Conservation (phyloP, 2,888 invertebrate genomes). For the Abrostola triplasia region DNA sequence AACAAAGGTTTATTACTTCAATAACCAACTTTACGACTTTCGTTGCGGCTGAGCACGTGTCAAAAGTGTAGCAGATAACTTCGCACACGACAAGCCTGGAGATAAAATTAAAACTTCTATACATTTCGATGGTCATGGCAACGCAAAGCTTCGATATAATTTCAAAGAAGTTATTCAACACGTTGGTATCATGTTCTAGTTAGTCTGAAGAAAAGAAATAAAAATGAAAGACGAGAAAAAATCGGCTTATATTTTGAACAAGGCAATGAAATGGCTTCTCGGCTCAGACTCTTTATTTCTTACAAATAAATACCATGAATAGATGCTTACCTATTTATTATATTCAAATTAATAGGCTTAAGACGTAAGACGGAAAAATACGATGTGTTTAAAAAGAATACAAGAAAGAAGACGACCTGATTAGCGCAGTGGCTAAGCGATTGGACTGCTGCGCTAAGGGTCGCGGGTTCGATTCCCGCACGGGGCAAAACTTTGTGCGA, state of each 20-base stretch:
- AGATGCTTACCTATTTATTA: slow-evolving; percentile 44
- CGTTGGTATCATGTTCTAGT: slow-evolving; percentile 18
- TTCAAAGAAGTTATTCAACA: slow-evolving; percentile 34
- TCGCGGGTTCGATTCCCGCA: too few species aligned
- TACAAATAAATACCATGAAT: slow-evolving; percentile 37
- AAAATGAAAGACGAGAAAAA: slow-evolving; percentile 51
- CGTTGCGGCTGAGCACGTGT: slow-evolving; percentile 76
- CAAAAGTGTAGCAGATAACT: slow-evolving; percentile 67
- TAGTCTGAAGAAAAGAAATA: slow-evolving; percentile 22
- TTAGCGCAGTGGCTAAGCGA: too few species aligned
- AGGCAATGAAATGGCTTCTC: slow-evolving; percentile 38
- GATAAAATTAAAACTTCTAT: slow-evolving; percentile 63
- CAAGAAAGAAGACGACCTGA: too few species aligned
- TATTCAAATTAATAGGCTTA: slow-evolving; percentile 45
- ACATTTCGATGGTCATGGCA: slow-evolving; percentile 19
- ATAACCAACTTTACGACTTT: slow-evolving; percentile 80
- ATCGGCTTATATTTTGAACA: slow-evolving; percentile 56
- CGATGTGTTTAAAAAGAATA: not conserved
- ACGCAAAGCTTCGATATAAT: slow-evolving; percentile 22
- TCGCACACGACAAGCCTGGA: slow-evolving; percentile 42
- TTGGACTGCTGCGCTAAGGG: too few species aligned
- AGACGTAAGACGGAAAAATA: slow-evolving; percentile 15
- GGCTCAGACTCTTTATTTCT: slow-evolving; percentile 31
- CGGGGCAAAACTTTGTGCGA: too few species aligned
- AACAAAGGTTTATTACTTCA: slow-evolving; percentile 82